Evolutionary conservation across 2,113 vertebrate genomes (phyloP).

Genomic region (Morone saxatilis): DNA sequence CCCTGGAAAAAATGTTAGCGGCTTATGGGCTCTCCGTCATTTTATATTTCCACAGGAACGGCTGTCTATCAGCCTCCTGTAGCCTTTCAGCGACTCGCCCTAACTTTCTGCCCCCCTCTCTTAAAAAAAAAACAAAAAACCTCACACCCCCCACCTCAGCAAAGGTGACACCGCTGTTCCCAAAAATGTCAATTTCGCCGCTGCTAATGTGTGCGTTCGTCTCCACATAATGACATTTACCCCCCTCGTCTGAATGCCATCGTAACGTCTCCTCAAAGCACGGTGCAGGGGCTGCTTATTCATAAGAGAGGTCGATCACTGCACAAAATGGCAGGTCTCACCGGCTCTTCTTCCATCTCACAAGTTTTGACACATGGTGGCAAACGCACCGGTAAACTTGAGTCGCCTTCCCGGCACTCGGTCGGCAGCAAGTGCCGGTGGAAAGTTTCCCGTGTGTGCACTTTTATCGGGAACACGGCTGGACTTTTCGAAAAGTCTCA

Average conservation of each 20-base stretch:
- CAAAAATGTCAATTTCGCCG: constrained; percentile 35
- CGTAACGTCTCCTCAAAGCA: constrained; percentile 85
- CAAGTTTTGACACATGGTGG: constrained; percentile 88
- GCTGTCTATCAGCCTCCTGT: constrained; percentile 48
- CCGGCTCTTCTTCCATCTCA: constrained; percentile 88
- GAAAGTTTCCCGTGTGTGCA: constrained; percentile 73
- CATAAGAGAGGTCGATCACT: constrained; percentile 88
- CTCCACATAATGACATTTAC: constrained; percentile 80
- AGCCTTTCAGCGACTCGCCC: constrained; percentile 40
- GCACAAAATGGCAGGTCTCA: constrained; percentile 97
- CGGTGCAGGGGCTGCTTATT: constrained; percentile 82
- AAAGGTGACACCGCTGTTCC: constrained; percentile 25
- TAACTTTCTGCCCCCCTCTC: constrained; percentile 67
- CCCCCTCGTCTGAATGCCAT: constrained; percentile 82
- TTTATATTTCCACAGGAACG: constrained; percentile 66
- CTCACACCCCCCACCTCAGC: background rate
- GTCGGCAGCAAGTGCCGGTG: constrained; percentile 53
- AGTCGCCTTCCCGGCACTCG: constrained; percentile 62
- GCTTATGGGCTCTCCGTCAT: constrained; percentile 56
- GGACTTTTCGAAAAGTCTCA: constrained; percentile 49
- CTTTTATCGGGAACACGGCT: constrained; percentile 55
- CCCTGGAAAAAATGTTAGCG: constrained; percentile 25
- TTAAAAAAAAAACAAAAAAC: background rate
- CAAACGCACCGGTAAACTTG: constrained; percentile 83
- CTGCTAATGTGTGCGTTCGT: constrained; percentile 52